A percentile compares a stretch with the other conserved stretches of the same genome.
These are phyloP conservation scores for Nothobranchius kuhntae DNA, from an alignment of 2,113 vertebrate species.

Conservation along the genomic window DNA sequence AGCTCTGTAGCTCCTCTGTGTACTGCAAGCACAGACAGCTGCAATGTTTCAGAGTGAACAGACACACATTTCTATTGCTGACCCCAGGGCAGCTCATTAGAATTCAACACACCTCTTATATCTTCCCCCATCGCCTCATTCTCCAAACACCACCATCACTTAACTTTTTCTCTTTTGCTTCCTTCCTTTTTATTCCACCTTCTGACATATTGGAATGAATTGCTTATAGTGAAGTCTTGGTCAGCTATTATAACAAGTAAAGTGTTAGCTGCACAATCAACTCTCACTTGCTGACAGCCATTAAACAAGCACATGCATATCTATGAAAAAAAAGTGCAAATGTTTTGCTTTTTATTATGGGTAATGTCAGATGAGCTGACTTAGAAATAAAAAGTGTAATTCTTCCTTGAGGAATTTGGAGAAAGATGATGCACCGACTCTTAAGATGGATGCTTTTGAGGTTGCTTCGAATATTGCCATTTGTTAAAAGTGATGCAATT, in stretches of 20 bases:
- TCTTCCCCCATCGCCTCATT: conserved; percentile 17
- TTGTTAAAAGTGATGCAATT: background rate
- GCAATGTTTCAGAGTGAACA: conserved; percentile 68
- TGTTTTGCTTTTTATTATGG: background rate
- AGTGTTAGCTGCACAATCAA: conserved; percentile 22
- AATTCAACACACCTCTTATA: conserved; percentile 61
- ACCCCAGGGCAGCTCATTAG: conserved; percentile 68
- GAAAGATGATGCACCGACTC: background rate
- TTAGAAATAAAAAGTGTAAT: no score
- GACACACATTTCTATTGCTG: conserved; percentile 69
- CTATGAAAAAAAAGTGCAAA: background rate
- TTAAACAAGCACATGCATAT: background rate
- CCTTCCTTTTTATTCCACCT: background rate
- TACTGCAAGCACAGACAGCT: conserved; percentile 54
- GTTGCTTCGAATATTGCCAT: background rate
- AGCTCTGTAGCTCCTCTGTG: conserved; percentile 63
- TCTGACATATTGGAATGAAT: conserved; percentile 32
- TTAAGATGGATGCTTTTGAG: background rate
- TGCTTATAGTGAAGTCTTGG: conserved; percentile 54
- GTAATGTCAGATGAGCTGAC: no score
- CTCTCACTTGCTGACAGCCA: background rate
- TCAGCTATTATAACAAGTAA: conserved; percentile 44
- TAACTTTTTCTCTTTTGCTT: conserved; percentile 4
- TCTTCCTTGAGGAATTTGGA: no score
- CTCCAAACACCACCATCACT: background rate